Evolutionary conservation across 2,888 invertebrate species (phyloP).

Genomic region (Drosophila colorata): DNA sequence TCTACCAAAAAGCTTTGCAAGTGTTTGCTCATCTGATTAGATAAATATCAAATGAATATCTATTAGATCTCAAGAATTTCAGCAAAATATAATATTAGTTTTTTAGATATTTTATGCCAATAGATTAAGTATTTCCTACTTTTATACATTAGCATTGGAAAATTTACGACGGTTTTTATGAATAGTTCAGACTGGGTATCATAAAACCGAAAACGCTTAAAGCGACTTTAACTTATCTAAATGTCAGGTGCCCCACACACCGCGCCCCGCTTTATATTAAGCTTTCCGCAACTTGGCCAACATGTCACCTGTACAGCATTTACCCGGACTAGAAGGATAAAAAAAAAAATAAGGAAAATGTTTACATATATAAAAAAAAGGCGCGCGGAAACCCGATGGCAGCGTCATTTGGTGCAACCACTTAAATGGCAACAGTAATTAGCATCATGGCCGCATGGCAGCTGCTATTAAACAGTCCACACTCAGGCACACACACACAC

Average conservation of each 20-base stretch:
- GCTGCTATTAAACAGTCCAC: slow-evolving; percentile 75
- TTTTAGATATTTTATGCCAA: too few relatives aligned
- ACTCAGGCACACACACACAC: slow-evolving; percentile 20
- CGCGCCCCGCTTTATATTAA: background rate
- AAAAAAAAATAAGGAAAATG: slow-evolving; percentile 18
- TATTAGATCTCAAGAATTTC: too few relatives aligned
- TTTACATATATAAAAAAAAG: slow-evolving; percentile 18
- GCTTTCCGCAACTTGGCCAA: slow-evolving; percentile 47
- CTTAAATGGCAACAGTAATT: slow-evolving; percentile 79
- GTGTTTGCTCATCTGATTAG: too few relatives aligned
- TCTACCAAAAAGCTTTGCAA: too few relatives aligned
- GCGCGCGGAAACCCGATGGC: slow-evolving; percentile 36
- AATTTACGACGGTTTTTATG: background rate
- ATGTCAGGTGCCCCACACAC: background rate
- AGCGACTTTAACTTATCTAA: background rate
- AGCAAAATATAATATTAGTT: too few relatives aligned
- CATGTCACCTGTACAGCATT: slow-evolving; percentile 58
- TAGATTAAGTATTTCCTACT: background rate
- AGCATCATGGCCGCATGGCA: slow-evolving; percentile 79
- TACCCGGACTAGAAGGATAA: background rate
- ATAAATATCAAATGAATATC: too few relatives aligned
- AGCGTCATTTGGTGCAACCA: slow-evolving; percentile 76
- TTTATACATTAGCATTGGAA: background rate
- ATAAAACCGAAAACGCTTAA: background rate
- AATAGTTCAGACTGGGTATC: background rate